These are phyloP conservation scores for Taurulus bubalis DNA, from an alignment of 2,113 vertebrate species.

Conservation along the genomic window DNA sequence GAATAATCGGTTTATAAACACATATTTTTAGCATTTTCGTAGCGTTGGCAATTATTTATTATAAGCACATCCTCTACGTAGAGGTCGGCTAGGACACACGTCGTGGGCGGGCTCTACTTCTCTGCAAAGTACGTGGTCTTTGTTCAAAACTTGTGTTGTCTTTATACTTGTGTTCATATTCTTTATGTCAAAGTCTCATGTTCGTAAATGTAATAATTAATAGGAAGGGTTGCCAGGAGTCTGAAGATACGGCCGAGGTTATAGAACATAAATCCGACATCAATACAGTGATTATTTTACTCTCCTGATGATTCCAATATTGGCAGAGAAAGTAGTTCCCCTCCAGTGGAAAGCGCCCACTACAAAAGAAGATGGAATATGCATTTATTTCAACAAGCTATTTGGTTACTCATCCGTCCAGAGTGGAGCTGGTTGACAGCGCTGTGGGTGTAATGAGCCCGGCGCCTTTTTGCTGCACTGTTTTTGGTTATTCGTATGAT, in stretches of 20 bases:
- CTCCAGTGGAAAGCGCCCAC: background rate
- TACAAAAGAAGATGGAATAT: background rate
- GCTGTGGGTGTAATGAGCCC: background rate
- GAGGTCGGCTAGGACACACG: background rate
- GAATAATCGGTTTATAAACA: background rate
- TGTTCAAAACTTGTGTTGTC: background rate
- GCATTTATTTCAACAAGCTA: background rate
- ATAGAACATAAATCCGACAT: background rate
- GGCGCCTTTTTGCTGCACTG: background rate
- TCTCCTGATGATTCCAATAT: background rate
- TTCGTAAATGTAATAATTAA: background rate
- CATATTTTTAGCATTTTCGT: background rate
- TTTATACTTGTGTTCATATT: background rate
- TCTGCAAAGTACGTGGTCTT: background rate
- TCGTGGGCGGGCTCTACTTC: background rate
- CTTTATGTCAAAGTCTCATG: background rate
- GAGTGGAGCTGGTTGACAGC: background rate
- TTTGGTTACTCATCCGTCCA: background rate
- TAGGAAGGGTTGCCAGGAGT: background rate
- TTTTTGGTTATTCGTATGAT: constrained; percentile 11
- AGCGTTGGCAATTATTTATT: too few species aligned
- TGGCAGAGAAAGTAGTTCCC: background rate
- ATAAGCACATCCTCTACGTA: too few species aligned
- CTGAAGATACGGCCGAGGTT: background rate
- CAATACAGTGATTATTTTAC: background rate